phyloP scores from a whole-genome alignment of 2,888 invertebrate genomes.

The Epinotia ramella region DNA sequence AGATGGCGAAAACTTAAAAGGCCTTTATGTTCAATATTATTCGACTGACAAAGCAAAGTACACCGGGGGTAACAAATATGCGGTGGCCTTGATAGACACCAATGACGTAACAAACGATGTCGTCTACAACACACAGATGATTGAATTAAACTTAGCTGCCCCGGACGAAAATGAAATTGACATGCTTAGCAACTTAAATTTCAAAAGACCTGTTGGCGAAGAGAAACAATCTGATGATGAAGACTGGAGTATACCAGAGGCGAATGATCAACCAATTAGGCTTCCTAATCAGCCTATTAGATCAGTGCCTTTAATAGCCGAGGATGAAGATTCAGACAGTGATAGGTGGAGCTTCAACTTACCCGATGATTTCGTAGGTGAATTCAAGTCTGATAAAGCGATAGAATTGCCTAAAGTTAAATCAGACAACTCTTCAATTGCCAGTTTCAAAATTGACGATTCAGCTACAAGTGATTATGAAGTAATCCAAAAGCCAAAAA shows the following conservation, averaged over 20 bases:
- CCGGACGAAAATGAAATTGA: conserved; percentile 61
- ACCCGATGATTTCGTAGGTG: conserved; percentile 52
- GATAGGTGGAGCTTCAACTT: conserved; percentile 64
- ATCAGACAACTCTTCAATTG: conserved; percentile 4
- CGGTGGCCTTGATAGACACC: conserved; percentile 79
- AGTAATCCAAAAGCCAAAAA: conserved; percentile 36
- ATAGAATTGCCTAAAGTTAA: conserved; percentile 19
- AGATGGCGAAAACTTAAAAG: conserved; percentile 69
- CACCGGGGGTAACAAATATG: conserved; percentile 79
- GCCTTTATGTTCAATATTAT: conserved; percentile 73
- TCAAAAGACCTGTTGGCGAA: conserved; percentile 47
- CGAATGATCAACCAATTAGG: background rate
- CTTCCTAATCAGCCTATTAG: conserved; percentile 58
- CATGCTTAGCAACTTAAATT: conserved; percentile 58
- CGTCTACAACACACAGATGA: conserved; percentile 78
- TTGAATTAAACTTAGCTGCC: conserved; percentile 79
- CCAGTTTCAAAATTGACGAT: conserved; percentile 17
- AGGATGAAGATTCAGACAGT: conserved; percentile 55
- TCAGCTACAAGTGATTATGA: conserved; percentile 39
- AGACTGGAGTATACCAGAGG: conserved; percentile 37
- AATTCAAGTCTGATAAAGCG: conserved; percentile 46
- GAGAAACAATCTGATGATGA: conserved; percentile 48
- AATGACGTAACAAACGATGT: conserved; percentile 65
- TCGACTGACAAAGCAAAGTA: conserved; percentile 66
- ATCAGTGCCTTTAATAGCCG: conserved; percentile 64